A percentile compares a stretch with the other conserved stretches of the same genome.
Evolutionary conservation across 2,888 invertebrate species (phyloP).

Genomic region (Tiliacea aurago): DNA sequence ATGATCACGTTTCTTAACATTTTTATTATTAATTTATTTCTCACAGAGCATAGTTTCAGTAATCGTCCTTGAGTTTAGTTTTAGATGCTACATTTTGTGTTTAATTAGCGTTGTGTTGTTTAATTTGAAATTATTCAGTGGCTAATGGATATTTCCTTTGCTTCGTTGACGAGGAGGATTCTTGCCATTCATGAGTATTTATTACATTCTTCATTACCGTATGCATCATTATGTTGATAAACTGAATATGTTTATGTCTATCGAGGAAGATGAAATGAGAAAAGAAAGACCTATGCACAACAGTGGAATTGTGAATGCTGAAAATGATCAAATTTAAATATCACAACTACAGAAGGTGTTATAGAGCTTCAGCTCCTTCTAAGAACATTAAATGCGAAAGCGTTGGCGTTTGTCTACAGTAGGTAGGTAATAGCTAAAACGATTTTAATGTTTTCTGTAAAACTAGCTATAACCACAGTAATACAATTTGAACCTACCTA

Average conservation of each 20-base stretch:
- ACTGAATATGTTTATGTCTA: neutral
- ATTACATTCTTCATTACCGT: neutral
- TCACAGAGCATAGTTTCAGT: slow-evolving; percentile 20
- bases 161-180: slow-evolving; percentile 3
- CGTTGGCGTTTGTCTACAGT: neutral
- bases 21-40: slow-evolving; percentile 34
- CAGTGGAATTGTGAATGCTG: neutral
- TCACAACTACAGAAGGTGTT: neutral
- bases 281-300: neutral
- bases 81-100: slow-evolving; percentile 32
- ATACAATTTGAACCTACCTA: slow-evolving; percentile 10
- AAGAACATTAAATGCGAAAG: slow-evolving; percentile 7
- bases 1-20: slow-evolving; percentile 26
- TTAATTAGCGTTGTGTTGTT: slow-evolving; percentile 9
- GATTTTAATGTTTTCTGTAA: slow-evolving; percentile 14
- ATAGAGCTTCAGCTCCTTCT: neutral
- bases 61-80: slow-evolving; percentile 46
- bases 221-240: neutral
- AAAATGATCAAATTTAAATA: neutral
- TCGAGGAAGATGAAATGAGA: neutral
- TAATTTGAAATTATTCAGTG: neutral
- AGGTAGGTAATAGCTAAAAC: slow-evolving; percentile 1
- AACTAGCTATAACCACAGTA: neutral
- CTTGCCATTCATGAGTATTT: neutral
- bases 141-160: slow-evolving; percentile 4